Percentiles rank a stretch among this genome's conserved stretches.
These are phyloP conservation scores for Pelecanus crispus DNA, from an alignment of 2,113 vertebrate species.

Conservation along the genomic window DNA sequence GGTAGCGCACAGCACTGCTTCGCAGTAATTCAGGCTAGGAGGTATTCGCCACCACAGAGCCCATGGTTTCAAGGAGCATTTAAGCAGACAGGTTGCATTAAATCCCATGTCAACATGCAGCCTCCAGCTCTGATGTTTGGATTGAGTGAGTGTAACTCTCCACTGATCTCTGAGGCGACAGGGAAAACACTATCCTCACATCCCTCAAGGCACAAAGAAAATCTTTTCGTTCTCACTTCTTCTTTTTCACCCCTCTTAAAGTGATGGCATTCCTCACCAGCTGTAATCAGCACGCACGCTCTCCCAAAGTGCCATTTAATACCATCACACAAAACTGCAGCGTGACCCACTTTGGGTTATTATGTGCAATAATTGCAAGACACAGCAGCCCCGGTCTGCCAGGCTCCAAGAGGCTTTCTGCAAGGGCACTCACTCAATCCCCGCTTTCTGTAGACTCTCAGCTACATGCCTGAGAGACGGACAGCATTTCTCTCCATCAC, in stretches of 20 bases:
- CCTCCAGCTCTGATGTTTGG: background rate
- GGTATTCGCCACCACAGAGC: background rate
- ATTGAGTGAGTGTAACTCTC: background rate
- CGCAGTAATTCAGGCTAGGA: background rate
- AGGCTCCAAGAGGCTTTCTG: conserved; percentile 45
- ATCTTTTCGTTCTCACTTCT: background rate
- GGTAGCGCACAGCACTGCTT: background rate
- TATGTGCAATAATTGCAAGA: conserved; percentile 4
- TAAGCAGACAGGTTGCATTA: background rate
- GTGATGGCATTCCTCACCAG: conserved; percentile 6
- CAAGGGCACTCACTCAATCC: conserved; percentile 14
- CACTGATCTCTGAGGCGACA: background rate
- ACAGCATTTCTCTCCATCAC: background rate
- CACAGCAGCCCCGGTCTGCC: background rate
- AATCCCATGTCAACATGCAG: background rate
- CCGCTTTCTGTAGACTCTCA: background rate
- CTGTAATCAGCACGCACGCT: background rate
- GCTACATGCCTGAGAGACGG: conserved; percentile 14
- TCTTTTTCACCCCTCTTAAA: background rate
- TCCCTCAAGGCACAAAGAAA: background rate
- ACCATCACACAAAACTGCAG: background rate
- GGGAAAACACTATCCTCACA: background rate
- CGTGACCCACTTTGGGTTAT: conserved; percentile 14
- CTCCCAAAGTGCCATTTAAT: conserved; percentile 40
- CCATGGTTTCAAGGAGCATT: background rate